phyloP scores from a whole-genome alignment of 2,888 invertebrate genomes.

The Adelphocoris suturalis region DNA sequence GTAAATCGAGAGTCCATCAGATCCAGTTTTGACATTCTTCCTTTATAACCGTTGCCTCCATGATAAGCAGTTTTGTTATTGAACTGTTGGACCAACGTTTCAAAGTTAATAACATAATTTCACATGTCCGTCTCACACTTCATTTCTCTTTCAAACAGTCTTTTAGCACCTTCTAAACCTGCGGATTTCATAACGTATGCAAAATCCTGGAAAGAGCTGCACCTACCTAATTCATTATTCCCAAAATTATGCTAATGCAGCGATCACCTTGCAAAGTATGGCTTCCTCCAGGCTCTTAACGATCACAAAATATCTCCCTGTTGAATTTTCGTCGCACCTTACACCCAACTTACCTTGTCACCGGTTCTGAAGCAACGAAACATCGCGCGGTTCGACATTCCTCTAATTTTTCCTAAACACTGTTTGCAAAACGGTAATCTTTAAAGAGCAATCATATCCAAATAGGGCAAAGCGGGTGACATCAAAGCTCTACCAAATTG shows the following conservation, averaged over 20 bases:
- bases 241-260: not conserved
- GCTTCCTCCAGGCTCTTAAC: not conserved
- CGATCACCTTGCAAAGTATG: not conserved
- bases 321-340: not conserved
- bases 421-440: too few species aligned
- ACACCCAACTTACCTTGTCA: conserved; percentile 4
- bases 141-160: not conserved
- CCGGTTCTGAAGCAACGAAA: not conserved
- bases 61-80: too few species aligned
- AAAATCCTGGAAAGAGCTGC: not conserved
- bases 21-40: too few species aligned
- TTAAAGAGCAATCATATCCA: too few species aligned
- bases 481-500: not conserved
- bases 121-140: not conserved
- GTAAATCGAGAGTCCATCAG: too few species aligned
- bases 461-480: not conserved
- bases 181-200: not conserved
- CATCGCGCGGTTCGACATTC: too few species aligned
- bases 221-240: not conserved
- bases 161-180: not conserved
- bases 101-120: not conserved
- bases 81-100: too few species aligned
- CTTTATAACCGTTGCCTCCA: too few species aligned
- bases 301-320: not conserved
- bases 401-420: too few species aligned